phyloP scores from a whole-genome alignment of 2,888 invertebrate species.

The Acanthoscelides obtectus region DNA sequence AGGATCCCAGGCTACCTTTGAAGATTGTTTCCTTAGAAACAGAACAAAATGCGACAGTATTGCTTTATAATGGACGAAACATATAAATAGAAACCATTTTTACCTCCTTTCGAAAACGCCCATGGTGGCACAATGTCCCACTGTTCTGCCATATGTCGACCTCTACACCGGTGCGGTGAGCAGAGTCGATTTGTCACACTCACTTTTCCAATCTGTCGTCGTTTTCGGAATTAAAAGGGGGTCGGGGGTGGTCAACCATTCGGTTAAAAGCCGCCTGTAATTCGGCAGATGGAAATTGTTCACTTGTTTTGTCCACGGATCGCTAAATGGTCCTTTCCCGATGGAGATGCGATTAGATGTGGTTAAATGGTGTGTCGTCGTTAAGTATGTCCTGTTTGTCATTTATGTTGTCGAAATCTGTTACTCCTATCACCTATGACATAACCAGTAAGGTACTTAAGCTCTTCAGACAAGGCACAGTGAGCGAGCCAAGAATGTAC shows the following conservation, averaged over 20 bases:
- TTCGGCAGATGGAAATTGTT: conserved; percentile 32
- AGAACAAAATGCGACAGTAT: too few relatives aligned
- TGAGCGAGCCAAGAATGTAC: too few relatives aligned
- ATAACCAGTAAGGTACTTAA: too few relatives aligned
- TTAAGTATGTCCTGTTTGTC: not conserved
- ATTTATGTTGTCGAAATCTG: not conserved
- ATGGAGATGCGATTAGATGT: not conserved
- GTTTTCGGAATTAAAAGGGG: conserved; percentile 22
- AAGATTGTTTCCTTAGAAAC: too few relatives aligned
- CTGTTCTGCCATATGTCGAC: not conserved
- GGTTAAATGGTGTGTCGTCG: not conserved
- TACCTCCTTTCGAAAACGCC: too few relatives aligned
- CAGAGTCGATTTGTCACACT: conserved; percentile 42
- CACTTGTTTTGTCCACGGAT: conserved; percentile 12
- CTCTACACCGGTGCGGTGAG: not conserved
- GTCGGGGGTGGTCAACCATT: not conserved
- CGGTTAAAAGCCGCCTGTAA: conserved; percentile 18
- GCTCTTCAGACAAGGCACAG: too few relatives aligned
- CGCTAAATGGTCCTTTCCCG: not conserved
- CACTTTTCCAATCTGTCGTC: conserved; percentile 42
- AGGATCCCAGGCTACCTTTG: too few relatives aligned
- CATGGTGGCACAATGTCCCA: not conserved
- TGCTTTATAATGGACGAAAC: too few relatives aligned
- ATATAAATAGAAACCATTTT: too few relatives aligned
- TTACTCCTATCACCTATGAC: not conserved